phyloP scores from a whole-genome alignment of 92 coral and sea anemone species.

The Epizoanthus ramosus region DNA sequence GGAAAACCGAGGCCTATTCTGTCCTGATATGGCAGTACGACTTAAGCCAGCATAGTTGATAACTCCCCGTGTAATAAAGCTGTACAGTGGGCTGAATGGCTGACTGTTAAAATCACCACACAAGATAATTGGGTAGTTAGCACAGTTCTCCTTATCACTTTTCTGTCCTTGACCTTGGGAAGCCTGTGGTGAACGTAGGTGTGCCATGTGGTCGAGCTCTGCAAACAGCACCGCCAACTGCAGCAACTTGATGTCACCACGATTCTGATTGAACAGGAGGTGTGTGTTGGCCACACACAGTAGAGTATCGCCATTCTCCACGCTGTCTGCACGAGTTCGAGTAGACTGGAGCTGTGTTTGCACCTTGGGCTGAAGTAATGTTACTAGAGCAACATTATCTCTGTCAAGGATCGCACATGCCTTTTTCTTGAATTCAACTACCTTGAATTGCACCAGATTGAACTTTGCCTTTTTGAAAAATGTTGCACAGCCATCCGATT shows the following conservation, averaged over 20 bases:
- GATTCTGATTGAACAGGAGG: conserved; percentile 83
- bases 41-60: conserved; percentile 67
- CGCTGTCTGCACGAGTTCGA: conserved; percentile 27
- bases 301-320: conserved; percentile 35
- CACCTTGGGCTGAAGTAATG: conserved; percentile 64
- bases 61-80: conserved; percentile 64
- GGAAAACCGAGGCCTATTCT: conserved; percentile 47
- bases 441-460: conserved; percentile 62
- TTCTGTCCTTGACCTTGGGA: conserved; percentile 7
- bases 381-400: conserved; percentile 82
- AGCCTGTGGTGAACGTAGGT: conserved; percentile 19
- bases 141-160: neutral
- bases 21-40: conserved; percentile 88
- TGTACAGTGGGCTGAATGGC: conserved; percentile 85
- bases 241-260: conserved; percentile 93
- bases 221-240: conserved; percentile 88
- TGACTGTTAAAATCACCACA: conserved; percentile 94
- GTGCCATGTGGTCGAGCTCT: conserved; percentile 73
- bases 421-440: conserved; percentile 65
- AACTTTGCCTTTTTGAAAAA: conserved; percentile 75
- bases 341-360: conserved; percentile 6
- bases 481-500: conserved; percentile 95
- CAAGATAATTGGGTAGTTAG: conserved; percentile 67
- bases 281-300: conserved; percentile 92
- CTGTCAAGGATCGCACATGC: conserved; percentile 77